Evolutionary conservation across 2,888 invertebrate species (phyloP), one percentile per base, ranked within the genome.

Genomic region (Polia nebulosa): DNA sequence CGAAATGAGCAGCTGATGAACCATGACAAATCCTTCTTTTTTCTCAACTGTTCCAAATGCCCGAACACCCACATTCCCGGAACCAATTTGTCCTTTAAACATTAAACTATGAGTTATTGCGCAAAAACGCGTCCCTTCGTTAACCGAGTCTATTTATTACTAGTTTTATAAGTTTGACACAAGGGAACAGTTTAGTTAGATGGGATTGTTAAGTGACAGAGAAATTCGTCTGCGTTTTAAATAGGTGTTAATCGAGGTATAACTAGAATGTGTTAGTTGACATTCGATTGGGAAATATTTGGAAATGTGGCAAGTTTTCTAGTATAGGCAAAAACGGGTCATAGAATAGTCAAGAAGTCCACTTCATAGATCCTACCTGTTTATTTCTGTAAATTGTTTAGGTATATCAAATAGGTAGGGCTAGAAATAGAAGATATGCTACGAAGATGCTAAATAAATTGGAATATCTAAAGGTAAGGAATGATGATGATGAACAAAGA

Each of bases 71-170:
- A 67, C 79, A 68, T 83, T 84, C 84, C 75, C 69, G 74, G 81
- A 85, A 83, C 75, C 79, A 84, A 87, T 87, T 86, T 86, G 86
- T 86, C 84, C 77, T 80, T 65, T 61, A 73, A 34, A 63, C 69
- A 72, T 83, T 70, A 75, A 84, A 82, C 57, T 72, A 85, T 85
- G 75, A 84, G 68, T 78, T 69, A 83, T 32, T 71, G 34, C 55
- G 67, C 80, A 87, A 86, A 86, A 87, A 87, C 67, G 41, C 13
- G 47, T 29, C 73, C 73, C 51, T 52, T 67, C 65, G 49, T 61
- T 58, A 58, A 41, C 60, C 36, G 11, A 58, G 44, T 39, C 27
- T 51, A 41, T 71, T 70, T 58, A 57, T 78, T 76, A 44, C 17
- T 36, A 41, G 29, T 45, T 47, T 44, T 57, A 60, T n/a, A 53